Evolutionary conservation across 2,797 vertebrate species (phyloP), one percentile per base, ranked within the genome.

Genomic region (Notamacropus eugenii): DNA sequence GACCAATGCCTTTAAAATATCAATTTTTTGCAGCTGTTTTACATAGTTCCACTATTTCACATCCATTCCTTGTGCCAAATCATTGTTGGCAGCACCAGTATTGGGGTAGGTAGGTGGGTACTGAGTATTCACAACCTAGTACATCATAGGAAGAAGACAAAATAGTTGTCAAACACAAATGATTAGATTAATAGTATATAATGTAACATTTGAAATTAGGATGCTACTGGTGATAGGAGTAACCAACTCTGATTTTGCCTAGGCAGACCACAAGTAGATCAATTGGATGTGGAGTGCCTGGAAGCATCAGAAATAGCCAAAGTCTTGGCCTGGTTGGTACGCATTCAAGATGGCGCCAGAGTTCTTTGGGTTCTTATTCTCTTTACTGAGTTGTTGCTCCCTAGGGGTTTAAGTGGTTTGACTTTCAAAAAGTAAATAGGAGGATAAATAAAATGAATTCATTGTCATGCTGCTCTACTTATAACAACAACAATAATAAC

Each of bases 1-100:
- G 62, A 94, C 59, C n/a, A 91, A 24, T 19, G 14, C 22, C 87
- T 52, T n/a, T 52, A 93, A 97, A 96, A 91, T 55, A 1, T 5
- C 94, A 62, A 74, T 55, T 93, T 92, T 50, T 50, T 95, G 93
- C 94, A 91, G n/a, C 62, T 29, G n/a, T 59, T 40, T 92, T 90
- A 46, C 67, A 31, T 9, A 31, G 28, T 0, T 14, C 13, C 4
- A 4, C 34, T n/a, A 1, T 19, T 92, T 50, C n/a, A 40, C 74
- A 55, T 91, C 52, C 50, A 90, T 55, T 87, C 52, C 12, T 46
- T 82, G 0, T 0, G 57, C 4, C n/a, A 91, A 27, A 29, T 93
- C 91, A 82, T 50, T 9, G 0, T n/a, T 5, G 14, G n/a, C 34
- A 74, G 1, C 12, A 90, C 46, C 90, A 29, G 14, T 29, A 90